Evolutionary conservation across 2,113 vertebrate species (phyloP), one percentile per base, ranked within the genome.

Genomic region (Cyrtonyx montezumae): DNA sequence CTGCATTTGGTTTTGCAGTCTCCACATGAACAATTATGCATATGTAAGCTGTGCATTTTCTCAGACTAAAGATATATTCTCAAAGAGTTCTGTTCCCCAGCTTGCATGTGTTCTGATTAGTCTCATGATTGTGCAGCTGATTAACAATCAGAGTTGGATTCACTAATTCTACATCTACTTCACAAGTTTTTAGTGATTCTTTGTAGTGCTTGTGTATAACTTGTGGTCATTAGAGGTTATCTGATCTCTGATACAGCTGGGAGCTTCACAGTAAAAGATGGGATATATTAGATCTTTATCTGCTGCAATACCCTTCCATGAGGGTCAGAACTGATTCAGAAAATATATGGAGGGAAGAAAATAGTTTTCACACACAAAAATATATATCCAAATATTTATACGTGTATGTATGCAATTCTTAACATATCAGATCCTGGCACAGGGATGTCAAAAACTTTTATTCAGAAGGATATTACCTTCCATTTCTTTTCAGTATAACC

Each of bases 241-340:
- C 3, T 22, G 30, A 43, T 79, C 37, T 61, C 58, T 76, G 43
- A 36, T 62, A 58, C 18, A 49, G 30, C 45, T 77, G 32, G 43
- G 40, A 75, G n/a, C 61, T 68, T 43, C 34, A 71, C 18, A 40
- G 3, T 73, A 21, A 48, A 62, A 70, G 12, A 40, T 4, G 51
- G 13, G 13, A n/a, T 0, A 0, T 30, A 8, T 8, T 42, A 69
- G 19, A 3, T 76, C 32, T 71, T 65, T 66, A 18, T 9, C 8
- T 25, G 18, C 3, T 62, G 45, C 3, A 80, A 49, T 16, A 30
- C 21, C 13, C 79, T 87, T 84, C 16, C 13, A 8, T 37, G 11
- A 66, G 11, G 68, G 20, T 46, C 58, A 68, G 53, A 90, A 78
- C 4, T 58, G 76, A 61, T 15, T 48, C 75, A 18, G 11, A 45